Evolutionary conservation across 2,113 vertebrate genomes (phyloP).

Genomic region (Microcebus lehilahytsara): DNA sequence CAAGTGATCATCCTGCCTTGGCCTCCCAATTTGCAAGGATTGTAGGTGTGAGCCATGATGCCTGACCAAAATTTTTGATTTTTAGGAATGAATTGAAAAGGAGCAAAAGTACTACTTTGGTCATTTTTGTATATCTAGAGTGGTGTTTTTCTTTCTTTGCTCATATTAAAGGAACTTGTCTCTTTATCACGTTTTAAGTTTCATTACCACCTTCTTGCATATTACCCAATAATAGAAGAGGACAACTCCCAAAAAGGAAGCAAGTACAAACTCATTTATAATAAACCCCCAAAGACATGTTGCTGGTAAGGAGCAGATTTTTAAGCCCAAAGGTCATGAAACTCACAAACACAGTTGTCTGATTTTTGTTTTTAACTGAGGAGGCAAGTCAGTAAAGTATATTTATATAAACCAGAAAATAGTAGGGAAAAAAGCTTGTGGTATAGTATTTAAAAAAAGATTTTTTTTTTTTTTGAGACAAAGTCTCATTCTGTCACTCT

Average conservation of each 20-base stretch:
- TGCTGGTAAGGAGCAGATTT: constrained; percentile 57
- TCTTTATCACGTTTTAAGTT: constrained; percentile 53
- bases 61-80: not conserved
- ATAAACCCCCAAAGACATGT: constrained; percentile 34
- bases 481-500: too few species aligned
- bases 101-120: not conserved
- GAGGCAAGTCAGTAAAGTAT: not conserved
- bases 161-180: not conserved
- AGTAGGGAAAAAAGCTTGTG: not conserved
- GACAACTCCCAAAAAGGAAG: constrained; percentile 45
- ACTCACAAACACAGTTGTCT: not conserved
- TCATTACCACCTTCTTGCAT: constrained; percentile 46
- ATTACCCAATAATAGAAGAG: constrained; percentile 56
- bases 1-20: too few species aligned
- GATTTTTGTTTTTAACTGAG: not conserved
- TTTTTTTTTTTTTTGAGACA: too few species aligned
- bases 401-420: not conserved
- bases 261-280: constrained; percentile 50
- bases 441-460: not conserved
- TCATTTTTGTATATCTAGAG: not conserved
- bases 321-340: constrained; percentile 74
- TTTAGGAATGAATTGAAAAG: not conserved
- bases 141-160: not conserved
- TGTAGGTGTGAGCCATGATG: too few species aligned
- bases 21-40: too few species aligned